Evolutionary conservation across 2,888 invertebrate genomes (phyloP).

Genomic region (Phengaris arion): DNA sequence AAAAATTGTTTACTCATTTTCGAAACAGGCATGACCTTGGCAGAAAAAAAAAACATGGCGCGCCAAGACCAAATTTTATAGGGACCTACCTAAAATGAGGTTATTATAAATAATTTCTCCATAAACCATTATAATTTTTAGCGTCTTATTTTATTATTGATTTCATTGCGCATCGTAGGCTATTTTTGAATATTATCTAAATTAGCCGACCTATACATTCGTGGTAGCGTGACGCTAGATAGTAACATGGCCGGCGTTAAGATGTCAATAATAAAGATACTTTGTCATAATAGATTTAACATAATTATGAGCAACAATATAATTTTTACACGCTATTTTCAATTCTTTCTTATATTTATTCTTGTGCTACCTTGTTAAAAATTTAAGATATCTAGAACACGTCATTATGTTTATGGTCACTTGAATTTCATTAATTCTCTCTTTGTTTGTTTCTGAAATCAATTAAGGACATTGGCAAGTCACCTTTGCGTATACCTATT

Average conservation of each 20-base stretch:
- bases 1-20: slow-evolving; percentile 75
- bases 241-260: slow-evolving; percentile 74
- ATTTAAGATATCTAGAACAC: neutral
- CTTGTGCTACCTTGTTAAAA: neutral
- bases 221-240: slow-evolving; percentile 73
- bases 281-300: neutral
- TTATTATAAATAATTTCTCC: slow-evolving; percentile 46
- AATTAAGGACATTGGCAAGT: neutral
- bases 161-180: slow-evolving; percentile 56
- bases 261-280: slow-evolving; percentile 43
- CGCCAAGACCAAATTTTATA: slow-evolving; percentile 65
- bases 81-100: slow-evolving; percentile 46
- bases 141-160: slow-evolving; percentile 50
- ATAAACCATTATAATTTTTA: slow-evolving; percentile 41
- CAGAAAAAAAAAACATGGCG: slow-evolving; percentile 75
- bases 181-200: slow-evolving; percentile 61
- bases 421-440: neutral
- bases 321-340: neutral
- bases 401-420: neutral
- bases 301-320: neutral
- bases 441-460: neutral
- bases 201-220: slow-evolving; percentile 58
- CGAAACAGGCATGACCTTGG: slow-evolving; percentile 76
- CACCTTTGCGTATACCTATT: neutral
- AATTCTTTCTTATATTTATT: neutral